A percentile compares a stretch with the other conserved stretches of the same genome.
Evolutionary conservation across 2,113 vertebrate genomes (phyloP).

Genomic region (Colistium nudipinnis): DNA sequence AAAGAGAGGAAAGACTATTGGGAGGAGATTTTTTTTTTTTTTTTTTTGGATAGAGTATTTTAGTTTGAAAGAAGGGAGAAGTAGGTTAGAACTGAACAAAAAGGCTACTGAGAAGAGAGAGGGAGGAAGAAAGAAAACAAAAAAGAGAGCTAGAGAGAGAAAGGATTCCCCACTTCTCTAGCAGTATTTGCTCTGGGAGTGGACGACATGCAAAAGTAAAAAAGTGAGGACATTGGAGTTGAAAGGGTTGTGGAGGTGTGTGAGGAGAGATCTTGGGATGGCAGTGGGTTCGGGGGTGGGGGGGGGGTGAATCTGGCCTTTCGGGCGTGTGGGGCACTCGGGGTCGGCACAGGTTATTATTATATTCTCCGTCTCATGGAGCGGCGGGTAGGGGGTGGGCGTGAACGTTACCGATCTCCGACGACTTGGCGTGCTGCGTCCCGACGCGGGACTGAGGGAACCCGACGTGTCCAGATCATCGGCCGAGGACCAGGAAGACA

Average conservation of each 20-base stretch:
- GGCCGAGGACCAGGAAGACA: constrained; percentile 95
- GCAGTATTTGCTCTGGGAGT: constrained; percentile 52
- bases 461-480: constrained; percentile 95
- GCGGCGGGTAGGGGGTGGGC: constrained; percentile 30
- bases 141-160: constrained; percentile 77
- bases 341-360: constrained; percentile 41
- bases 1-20: constrained; percentile 60
- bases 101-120: constrained; percentile 64
- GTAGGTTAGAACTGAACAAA: constrained; percentile 65
- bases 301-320: constrained; percentile 71
- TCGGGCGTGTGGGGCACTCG: constrained; percentile 45
- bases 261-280: constrained; percentile 67
- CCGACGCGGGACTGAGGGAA: constrained; percentile 93
- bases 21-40: constrained; percentile 71
- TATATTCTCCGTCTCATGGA: constrained; percentile 38
- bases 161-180: constrained; percentile 44
- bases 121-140: constrained; percentile 15
- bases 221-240: constrained; percentile 61
- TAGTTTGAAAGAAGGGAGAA: constrained; percentile 74
- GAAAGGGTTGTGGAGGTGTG: constrained; percentile 48
- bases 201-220: constrained; percentile 73
- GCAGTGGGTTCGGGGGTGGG: too few species aligned
- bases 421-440: constrained; percentile 91
- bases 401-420: constrained; percentile 90
- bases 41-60: constrained; percentile 79